Base-by-base conservation (phyloP, 2,797 vertebrate genomes). In the Sebastes ruberrimus region DNA sequence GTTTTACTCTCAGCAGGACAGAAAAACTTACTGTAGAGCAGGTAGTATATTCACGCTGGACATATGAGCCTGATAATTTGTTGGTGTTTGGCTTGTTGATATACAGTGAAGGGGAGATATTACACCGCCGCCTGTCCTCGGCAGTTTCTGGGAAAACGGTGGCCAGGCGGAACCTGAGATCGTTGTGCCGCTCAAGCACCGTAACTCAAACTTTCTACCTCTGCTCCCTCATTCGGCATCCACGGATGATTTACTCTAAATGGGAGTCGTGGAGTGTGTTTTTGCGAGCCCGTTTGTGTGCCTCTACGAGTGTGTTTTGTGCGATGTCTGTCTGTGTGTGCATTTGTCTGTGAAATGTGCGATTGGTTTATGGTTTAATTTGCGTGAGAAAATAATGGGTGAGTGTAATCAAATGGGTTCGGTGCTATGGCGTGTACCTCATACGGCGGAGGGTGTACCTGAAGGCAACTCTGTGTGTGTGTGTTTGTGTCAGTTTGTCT, bases 121-220 rank as follows among this genome's bases (percentile, higher is more conserved):
- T 86, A 88, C 76, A 35, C 56, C 14, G 55, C 71, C 13, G 53
- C 82, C 82, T 82, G 78, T 89, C 82, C 88, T 91, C 89, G 81
- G 90, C 86, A 81, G 20, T 88, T 93, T 89, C 76, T 80, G 85
- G 80, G 86, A 11, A 82, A 86, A 81, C 22, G 68, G 66, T 66
- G 64, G 72, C 49, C 82, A 62, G 65, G 64, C 18, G 4, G 74
- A 88, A 62, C 78, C 74, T 35, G 74, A 80, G 81, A 72, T 80
- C 8, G 64, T 52, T 84, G 75, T 63, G 53, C 83, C 18, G 38
- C 67, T 85, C 66, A 71, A 57, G 72, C 79, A 18, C 81, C 16
- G 23, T 89, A 92, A 89, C 76, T 92, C 85, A 90, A 79, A 88
- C 74, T 78, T 89, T 91, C 84, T 74, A 86, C 74, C 81, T 77